Conservation (phyloP, 2,797 vertebrate species). For the Paramormyrops hopkinsi region DNA sequence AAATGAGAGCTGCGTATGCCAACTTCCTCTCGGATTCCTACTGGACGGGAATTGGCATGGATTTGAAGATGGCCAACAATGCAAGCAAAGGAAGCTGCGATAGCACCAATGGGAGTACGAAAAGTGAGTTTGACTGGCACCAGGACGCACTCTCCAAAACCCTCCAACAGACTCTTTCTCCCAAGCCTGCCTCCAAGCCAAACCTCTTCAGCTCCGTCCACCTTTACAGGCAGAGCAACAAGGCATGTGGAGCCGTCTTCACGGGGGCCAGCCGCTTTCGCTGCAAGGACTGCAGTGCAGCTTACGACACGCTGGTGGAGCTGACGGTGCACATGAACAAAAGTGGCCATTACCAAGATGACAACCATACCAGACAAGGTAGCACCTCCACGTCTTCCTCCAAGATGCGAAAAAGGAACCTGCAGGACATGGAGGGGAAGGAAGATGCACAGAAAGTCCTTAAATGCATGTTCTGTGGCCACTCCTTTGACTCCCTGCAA, state of each 20-base stretch:
- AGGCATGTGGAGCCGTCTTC: constrained; percentile 84
- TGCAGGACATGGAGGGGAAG: constrained; percentile 93
- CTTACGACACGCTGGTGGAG: constrained; percentile 95
- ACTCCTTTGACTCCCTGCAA: constrained; percentile 97
- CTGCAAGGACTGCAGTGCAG: constrained; percentile 92
- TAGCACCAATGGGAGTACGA: constrained; percentile 78
- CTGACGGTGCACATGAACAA: constrained; percentile 97
- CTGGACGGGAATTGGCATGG: constrained; percentile 88
- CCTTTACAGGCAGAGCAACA: constrained; percentile 89
- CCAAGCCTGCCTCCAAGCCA: constrained; percentile 79
- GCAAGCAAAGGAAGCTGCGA: constrained; percentile 84
- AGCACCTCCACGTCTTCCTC: constrained; percentile 81
- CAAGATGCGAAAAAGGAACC: constrained; percentile 85
- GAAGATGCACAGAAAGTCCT: constrained; percentile 96
- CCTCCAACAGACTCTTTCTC: constrained; percentile 84
- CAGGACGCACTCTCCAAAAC: constrained; percentile 95
- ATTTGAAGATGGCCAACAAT: constrained; percentile 78
- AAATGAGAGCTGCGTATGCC: constrained; percentile 95
- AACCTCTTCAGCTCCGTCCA: constrained; percentile 98
- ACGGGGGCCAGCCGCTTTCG: constrained; percentile 94
- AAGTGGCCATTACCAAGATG: constrained; percentile 93
- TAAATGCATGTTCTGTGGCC: constrained; percentile 98
- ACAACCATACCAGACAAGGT: constrained; percentile 89
- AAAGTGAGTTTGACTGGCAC: constrained; percentile 95
- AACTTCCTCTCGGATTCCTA: constrained; percentile 97